These are phyloP conservation scores for Trinorchestia longiramus DNA, from an alignment of 1,140 invertebrate species.

Conservation along the genomic window DNA sequence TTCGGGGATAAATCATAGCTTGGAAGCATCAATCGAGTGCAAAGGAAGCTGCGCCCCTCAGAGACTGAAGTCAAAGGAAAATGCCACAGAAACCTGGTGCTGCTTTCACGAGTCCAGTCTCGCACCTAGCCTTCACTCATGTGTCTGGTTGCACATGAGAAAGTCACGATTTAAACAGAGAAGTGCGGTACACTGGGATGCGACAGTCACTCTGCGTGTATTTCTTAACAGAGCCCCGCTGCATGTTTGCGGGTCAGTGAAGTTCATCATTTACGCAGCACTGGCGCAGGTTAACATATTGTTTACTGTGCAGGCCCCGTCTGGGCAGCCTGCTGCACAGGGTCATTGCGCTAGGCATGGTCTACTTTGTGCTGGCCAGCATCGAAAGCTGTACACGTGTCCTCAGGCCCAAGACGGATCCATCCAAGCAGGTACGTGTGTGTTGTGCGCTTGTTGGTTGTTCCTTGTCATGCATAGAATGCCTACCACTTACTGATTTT, in stretches of 20 bases:
- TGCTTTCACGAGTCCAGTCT: too few species aligned
- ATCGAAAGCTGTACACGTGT: slow-evolving; percentile 86
- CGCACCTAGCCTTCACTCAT: too few species aligned
- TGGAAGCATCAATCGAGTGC: neutral
- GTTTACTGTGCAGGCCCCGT: slow-evolving; percentile 76
- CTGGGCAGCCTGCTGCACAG: slow-evolving; percentile 87
- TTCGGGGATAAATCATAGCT: neutral
- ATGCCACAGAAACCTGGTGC: too few species aligned
- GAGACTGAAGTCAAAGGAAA: too few species aligned
- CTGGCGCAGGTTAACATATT: too few species aligned
- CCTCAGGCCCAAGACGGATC: slow-evolving; percentile 74
- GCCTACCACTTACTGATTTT: too few species aligned
- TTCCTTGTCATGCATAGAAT: too few species aligned
- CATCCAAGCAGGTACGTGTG: slow-evolving; percentile 35
- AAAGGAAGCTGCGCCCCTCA: too few species aligned
- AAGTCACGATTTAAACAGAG: neutral
- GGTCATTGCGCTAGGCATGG: slow-evolving; percentile 82
- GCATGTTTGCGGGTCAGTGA: too few species aligned
- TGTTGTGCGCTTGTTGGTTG: neutral
- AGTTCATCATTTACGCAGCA: too few species aligned
- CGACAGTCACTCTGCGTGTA: too few species aligned
- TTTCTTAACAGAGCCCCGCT: too few species aligned
- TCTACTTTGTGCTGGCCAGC: slow-evolving; percentile 87
- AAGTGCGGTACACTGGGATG: neutral
- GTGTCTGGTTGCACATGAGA: neutral